phyloP scores from a whole-genome alignment of 2,797 vertebrate species.

The Onychomys arenicola region DNA sequence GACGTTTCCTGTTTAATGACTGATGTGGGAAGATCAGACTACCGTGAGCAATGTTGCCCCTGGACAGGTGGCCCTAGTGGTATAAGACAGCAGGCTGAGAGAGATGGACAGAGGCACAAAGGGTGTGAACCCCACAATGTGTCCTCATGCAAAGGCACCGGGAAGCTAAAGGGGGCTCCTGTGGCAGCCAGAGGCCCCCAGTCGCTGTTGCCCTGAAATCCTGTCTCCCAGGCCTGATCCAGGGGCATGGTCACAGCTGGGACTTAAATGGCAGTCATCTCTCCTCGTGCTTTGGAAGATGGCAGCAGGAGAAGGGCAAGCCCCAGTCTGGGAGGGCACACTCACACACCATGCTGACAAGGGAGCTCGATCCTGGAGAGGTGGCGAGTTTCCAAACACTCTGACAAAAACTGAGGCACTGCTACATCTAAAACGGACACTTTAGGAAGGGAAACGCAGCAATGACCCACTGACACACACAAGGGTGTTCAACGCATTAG shows the following conservation, averaged over 20 bases:
- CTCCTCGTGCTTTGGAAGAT: neutral
- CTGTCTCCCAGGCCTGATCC: neutral
- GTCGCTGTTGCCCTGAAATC: neutral
- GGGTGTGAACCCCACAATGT: neutral
- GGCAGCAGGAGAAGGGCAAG: too few relatives aligned
- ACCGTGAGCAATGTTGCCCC: neutral
- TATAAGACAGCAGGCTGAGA: neutral
- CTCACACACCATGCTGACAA: too few relatives aligned
- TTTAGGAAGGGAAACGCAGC: too few relatives aligned
- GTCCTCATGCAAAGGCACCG: neutral
- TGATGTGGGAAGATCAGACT: neutral
- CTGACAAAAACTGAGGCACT: too few relatives aligned
- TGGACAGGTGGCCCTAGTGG: neutral
- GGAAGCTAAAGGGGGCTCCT: neutral
- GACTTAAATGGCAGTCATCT: neutral
- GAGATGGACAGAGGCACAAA: neutral
- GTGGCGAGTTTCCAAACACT: too few relatives aligned
- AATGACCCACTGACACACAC: too few relatives aligned
- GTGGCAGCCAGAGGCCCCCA: neutral
- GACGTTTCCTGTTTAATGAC: neutral
- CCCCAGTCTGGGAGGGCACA: too few relatives aligned
- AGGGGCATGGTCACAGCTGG: neutral
- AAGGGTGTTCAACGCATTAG: too few relatives aligned
- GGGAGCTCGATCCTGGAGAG: too few relatives aligned
- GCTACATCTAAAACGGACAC: too few relatives aligned